Evolutionary conservation across 2,888 invertebrate genomes (phyloP).

Genomic region (Pomacea canaliculata): DNA sequence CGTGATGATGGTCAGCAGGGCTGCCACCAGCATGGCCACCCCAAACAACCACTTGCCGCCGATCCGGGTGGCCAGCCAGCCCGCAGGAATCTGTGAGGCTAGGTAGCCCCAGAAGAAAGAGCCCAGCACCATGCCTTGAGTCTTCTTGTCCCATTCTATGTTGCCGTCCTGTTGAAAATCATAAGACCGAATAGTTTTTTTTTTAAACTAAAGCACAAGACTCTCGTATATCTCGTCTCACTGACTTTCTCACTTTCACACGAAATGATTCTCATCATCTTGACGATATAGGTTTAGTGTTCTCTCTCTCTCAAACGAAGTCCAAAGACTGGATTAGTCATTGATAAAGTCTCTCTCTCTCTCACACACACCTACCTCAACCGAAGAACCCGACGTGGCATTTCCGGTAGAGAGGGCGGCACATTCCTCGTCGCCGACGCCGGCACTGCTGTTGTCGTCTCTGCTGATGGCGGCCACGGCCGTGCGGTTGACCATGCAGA

Average conservation of each 20-base stretch:
- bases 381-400: too few relatives aligned
- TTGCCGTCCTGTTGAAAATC: constrained; percentile 48
- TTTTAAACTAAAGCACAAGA: not conserved
- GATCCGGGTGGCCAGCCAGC: constrained; percentile 61
- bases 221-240: not conserved
- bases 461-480: constrained; percentile 39
- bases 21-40: constrained; percentile 53
- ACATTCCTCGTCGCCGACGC: not conserved
- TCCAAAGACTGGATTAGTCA: too few relatives aligned
- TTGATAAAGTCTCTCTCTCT: too few relatives aligned
- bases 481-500: constrained; percentile 72
- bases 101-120: constrained; percentile 64
- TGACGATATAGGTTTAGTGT: too few relatives aligned
- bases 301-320: too few relatives aligned
- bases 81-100: constrained; percentile 59
- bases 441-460: not conserved
- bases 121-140: constrained; percentile 57
- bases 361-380: too few relatives aligned
- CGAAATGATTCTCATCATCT: too few relatives aligned
- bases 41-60: constrained; percentile 63
- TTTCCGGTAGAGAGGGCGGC: not conserved
- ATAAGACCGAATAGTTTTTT: too few relatives aligned
- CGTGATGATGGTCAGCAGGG: constrained; percentile 55
- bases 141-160: constrained; percentile 53
- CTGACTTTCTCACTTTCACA: too few relatives aligned